A percentile compares a stretch with the other conserved stretches of the same genome.
Conservation (phyloP, 35 echinoderm and acorn worm species). For the Amphiura filiformis region DNA sequence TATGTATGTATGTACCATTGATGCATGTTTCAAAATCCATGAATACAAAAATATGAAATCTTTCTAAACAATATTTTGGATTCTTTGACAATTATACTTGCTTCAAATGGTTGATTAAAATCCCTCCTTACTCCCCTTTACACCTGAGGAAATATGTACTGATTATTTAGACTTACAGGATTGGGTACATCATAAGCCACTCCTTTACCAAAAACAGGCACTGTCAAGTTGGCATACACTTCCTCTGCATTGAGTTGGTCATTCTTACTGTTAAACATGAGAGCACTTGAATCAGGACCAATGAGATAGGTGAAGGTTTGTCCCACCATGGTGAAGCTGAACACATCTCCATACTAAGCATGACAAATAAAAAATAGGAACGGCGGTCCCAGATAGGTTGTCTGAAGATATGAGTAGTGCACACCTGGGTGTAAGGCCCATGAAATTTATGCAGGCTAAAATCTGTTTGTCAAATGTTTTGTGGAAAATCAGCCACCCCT, state of each 20-base stretch:
- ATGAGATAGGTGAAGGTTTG: slow-evolving; percentile 80
- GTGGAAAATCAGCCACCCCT: too few relatives aligned
- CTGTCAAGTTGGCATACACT: slow-evolving; percentile 57
- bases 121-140: too few relatives aligned
- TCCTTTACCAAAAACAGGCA: slow-evolving; percentile 70
- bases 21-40: too few relatives aligned
- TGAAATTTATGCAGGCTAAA: not conserved
- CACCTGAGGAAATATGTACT: too few relatives aligned
- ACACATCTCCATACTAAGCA: slow-evolving; percentile 65
- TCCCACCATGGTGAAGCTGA: slow-evolving; percentile 74
- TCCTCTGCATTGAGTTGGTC: slow-evolving; percentile 79
- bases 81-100: too few relatives aligned
- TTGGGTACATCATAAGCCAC: slow-evolving; percentile 79
- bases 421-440: not conserved
- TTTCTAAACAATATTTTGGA: too few relatives aligned
- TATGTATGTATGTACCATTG: too few relatives aligned
- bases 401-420: not conserved
- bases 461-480: too few relatives aligned
- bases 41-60: too few relatives aligned
- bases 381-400: not conserved
- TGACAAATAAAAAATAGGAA: not conserved
- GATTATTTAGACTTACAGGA: slow-evolving; percentile 36
- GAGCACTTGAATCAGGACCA: slow-evolving; percentile 52
- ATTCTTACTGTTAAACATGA: slow-evolving; percentile 86
- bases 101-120: too few relatives aligned